A percentile compares a stretch with the other conserved stretches of the same genome.
Conservation (phyloP, 2,888 invertebrate genomes). For the Drosophila limbata region DNA sequence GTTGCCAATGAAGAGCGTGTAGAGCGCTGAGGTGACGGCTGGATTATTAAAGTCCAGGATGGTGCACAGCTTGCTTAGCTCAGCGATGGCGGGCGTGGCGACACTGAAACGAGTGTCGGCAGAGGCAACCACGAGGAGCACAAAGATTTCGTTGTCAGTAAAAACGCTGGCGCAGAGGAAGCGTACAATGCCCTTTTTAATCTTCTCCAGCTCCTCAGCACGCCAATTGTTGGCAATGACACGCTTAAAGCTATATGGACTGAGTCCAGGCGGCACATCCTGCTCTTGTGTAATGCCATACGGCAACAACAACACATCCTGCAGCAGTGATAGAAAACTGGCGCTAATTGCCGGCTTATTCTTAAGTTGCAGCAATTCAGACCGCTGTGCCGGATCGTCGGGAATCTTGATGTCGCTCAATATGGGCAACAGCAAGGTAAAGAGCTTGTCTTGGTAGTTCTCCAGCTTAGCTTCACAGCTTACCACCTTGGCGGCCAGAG, state of each 20-base stretch:
- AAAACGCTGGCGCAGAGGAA: conserved; percentile 93
- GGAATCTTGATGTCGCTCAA: conserved; percentile 89
- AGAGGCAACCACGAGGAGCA: conserved; percentile 93
- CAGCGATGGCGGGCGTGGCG: conserved; percentile 94
- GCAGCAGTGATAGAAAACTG: conserved; percentile 90
- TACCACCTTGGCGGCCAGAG: conserved; percentile 90
- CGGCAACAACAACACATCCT: conserved; percentile 93
- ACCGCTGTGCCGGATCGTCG: conserved; percentile 88
- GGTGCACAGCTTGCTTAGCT: conserved; percentile 91
- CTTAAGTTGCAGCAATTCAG: conserved; percentile 89
- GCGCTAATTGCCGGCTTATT: conserved; percentile 88
- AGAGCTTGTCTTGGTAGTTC: conserved; percentile 93
- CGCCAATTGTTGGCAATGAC: conserved; percentile 90
- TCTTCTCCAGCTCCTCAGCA: conserved; percentile 93
- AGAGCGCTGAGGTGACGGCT: conserved; percentile 90
- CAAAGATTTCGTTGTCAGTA: conserved; percentile 90
- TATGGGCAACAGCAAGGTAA: conserved; percentile 92
- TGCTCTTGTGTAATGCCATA: conserved; percentile 85
- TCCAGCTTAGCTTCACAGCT: conserved; percentile 92
- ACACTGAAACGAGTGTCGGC: conserved; percentile 96
- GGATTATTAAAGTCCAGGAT: conserved; percentile 92
- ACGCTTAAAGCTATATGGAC: conserved; percentile 91
- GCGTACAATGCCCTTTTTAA: conserved; percentile 92
- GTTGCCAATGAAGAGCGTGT: conserved; percentile 88
- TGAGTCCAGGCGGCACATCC: conserved; percentile 91